Conservation (phyloP, 2,888 invertebrate genomes). For the Stenurella melanura region DNA sequence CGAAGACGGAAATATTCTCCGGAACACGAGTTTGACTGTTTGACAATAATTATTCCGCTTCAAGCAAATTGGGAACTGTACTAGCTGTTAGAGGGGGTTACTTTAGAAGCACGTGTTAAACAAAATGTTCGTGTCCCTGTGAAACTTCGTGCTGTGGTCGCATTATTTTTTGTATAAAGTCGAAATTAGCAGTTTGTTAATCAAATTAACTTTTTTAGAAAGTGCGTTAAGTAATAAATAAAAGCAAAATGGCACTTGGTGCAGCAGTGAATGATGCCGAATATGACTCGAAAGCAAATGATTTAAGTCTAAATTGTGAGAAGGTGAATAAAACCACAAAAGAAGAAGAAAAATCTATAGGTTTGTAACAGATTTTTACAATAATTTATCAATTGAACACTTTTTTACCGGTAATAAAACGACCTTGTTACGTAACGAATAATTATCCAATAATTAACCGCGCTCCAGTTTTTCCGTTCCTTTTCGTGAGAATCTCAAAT, state of each 20-base stretch:
- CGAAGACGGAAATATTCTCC: too few relatives aligned
- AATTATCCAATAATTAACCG: slow-evolving; percentile 46
- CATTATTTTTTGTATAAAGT: slow-evolving; percentile 8
- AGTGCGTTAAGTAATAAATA: slow-evolving; percentile 6
- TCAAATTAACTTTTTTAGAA: slow-evolving; percentile 22
- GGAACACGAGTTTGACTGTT: too few relatives aligned
- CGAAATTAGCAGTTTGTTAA: slow-evolving; percentile 10
- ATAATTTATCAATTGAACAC: background rate
- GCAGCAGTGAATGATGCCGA: slow-evolving; percentile 62
- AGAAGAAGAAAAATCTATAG: slow-evolving; percentile 53
- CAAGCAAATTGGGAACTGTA: slow-evolving; percentile 16
- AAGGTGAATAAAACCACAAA: slow-evolving; percentile 54
- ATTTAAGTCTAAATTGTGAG: slow-evolving; percentile 54
- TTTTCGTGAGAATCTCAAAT: background rate
- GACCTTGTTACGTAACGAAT: slow-evolving; percentile 50
- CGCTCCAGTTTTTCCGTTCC: background rate
- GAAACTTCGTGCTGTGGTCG: slow-evolving; percentile 3
- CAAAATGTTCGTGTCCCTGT: slow-evolving; percentile 57
- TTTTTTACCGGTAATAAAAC: slow-evolving; percentile 15
- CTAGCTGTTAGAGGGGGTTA: slow-evolving; percentile 57
- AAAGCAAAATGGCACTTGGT: slow-evolving; percentile 66
- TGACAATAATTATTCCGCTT: slow-evolving; percentile 27
- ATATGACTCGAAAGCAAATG: slow-evolving; percentile 58
- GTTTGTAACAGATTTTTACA: slow-evolving; percentile 47
- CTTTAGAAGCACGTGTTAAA: slow-evolving; percentile 62